Percentiles rank a stretch among this genome's conserved stretches.
phyloP scores from a whole-genome alignment of 2,888 invertebrate species.

The Dione juno region DNA sequence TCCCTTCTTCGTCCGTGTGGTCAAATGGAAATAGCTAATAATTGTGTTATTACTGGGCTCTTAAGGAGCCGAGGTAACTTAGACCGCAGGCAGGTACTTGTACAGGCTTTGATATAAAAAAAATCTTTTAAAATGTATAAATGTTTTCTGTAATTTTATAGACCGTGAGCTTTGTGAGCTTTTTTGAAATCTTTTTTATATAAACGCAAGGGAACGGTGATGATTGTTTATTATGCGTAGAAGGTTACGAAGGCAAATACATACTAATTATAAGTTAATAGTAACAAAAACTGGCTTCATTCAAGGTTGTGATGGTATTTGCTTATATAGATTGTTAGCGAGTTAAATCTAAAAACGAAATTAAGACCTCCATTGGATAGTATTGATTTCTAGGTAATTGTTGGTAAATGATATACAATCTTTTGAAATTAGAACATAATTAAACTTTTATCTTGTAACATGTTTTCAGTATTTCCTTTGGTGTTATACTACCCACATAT shows the following conservation, averaged over 20 bases:
- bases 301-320: constrained; percentile 47
- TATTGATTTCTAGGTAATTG: neutral
- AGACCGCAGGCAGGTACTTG: no score
- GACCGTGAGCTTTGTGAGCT: neutral
- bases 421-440: no score
- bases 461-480: no score
- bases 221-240: constrained; percentile 44
- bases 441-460: no score
- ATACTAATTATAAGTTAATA: constrained; percentile 53
- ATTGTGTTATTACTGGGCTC: no score
- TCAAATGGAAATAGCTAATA: no score
- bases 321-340: constrained; percentile 20
- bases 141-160: neutral
- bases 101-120: no score
- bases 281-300: constrained; percentile 45
- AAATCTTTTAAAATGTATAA: no score
- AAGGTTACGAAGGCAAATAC: constrained; percentile 60
- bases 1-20: no score
- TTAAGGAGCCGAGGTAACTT: no score
- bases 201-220: constrained; percentile 35
- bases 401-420: no score
- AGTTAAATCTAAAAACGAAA: neutral
- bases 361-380: neutral
- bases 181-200: constrained; percentile 35
- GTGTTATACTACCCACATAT: no score